These are phyloP conservation scores for Diorhabda carinulata DNA, from an alignment of 1,140 invertebrate genomes.

Conservation along the genomic window DNA sequence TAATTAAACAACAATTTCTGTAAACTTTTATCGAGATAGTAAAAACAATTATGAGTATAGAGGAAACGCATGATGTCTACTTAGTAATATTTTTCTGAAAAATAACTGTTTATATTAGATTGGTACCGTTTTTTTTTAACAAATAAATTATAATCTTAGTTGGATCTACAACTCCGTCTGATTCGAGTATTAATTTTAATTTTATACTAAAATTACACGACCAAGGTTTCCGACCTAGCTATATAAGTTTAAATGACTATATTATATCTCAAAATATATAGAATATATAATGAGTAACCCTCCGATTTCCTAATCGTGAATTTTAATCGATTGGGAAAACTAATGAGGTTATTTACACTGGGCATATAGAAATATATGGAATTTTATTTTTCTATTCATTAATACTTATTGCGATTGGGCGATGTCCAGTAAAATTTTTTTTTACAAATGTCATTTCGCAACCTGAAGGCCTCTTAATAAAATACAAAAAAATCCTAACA, in stretches of 20 bases:
- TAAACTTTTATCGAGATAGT: no score
- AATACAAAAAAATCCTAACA: slow-evolving; percentile 2
- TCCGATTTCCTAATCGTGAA: not conserved
- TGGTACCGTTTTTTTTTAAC: no score
- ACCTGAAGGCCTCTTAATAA: slow-evolving; percentile 24
- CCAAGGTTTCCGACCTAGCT: slow-evolving; percentile 17
- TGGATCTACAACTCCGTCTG: slow-evolving; percentile 14
- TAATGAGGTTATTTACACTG: no score
- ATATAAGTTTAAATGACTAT: slow-evolving; percentile 21
- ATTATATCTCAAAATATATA: slow-evolving; percentile 22
- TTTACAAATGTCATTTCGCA: slow-evolving; percentile 22
- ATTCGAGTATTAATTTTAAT: slow-evolving; percentile 10
- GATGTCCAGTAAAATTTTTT: slow-evolving; percentile 25
- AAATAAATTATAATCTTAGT: no score
- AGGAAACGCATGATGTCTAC: no score
- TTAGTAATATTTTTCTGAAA: no score
- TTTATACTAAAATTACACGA: slow-evolving; percentile 22
- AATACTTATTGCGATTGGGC: slow-evolving; percentile 40
- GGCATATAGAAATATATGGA: slow-evolving; percentile 10
- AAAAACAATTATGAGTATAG: no score
- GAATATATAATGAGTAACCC: slow-evolving; percentile 18
- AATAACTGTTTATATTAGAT: no score
- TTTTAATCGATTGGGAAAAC: no score
- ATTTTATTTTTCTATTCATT: slow-evolving; percentile 20
- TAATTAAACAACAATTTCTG: no score